A percentile compares a stretch with the other conserved stretches of the same genome.
Conservation (phyloP, 2,797 vertebrate genomes). For the Crocodylus rhombifer region DNA sequence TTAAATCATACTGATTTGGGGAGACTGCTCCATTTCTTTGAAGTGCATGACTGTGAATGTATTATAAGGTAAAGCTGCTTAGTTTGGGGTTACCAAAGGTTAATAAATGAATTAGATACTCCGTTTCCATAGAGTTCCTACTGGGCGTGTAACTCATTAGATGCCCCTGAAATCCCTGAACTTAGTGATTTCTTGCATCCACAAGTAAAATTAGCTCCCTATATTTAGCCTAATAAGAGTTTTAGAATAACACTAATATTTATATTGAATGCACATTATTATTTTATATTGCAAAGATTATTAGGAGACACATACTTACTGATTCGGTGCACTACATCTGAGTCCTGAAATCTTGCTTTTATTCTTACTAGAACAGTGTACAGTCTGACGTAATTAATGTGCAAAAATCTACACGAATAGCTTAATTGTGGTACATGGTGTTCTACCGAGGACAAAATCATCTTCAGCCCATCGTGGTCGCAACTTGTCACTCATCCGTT, state of each 20-base stretch:
- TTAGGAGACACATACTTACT: not conserved
- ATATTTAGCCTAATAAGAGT: not conserved
- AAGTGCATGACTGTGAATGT: not conserved
- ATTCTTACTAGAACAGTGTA: not conserved
- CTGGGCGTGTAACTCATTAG: not conserved
- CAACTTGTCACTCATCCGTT: constrained; percentile 55
- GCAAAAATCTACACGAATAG: not conserved
- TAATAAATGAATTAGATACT: not conserved
- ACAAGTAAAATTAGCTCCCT: not conserved
- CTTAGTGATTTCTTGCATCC: not conserved
- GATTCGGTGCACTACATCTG: not conserved
- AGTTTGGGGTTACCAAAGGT: not conserved
- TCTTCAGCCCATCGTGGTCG: not conserved
- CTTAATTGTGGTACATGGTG: not conserved
- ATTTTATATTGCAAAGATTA: not conserved
- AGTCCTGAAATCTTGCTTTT: not conserved
- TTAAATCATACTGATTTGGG: not conserved
- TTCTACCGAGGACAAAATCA: constrained; percentile 18
- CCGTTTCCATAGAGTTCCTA: not conserved
- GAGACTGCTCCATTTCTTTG: not conserved
- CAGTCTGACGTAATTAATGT: not conserved
- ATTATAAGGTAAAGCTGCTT: too few species aligned
- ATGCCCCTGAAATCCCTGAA: not conserved
- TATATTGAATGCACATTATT: not conserved
- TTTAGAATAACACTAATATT: not conserved